Base-by-base conservation (phyloP, 2,113 vertebrate genomes). In the Myiozetetes cayanensis region DNA sequence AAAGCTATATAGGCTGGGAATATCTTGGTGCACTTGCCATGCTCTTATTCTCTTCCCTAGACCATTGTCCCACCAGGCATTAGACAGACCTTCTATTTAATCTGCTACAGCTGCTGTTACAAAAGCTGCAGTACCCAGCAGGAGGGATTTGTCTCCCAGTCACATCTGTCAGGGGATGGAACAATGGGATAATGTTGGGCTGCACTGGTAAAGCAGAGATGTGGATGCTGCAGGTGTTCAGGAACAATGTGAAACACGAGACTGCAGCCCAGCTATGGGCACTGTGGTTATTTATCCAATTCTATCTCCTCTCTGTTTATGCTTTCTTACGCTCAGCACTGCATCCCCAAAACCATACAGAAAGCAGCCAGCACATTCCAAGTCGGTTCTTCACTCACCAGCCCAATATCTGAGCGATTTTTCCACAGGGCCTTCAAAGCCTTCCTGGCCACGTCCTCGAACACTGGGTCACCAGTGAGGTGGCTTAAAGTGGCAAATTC, bases 401-500 rank as follows among this genome's bases (percentile, higher is more conserved):
- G 98, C 76, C 99, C 99, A 23, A 99, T 99, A 58, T 99, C 98
- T 0, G 99, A 99, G 14, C 99, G 98, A 73, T 98, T 99, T 92
- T 98, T 98, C 99, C 99, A 99, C 83, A 99, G 98, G 2, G 98
- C 98, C 61, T 90, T 98, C 88, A 99, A 97, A 41, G 99, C 99
- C 58, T 91, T 98, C 79, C 99, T 98, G 41, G 99, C 99, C 12
- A 97, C 97, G 0, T 98, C 92, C 96, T 99, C 99, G 1, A 99
- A 99, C 55, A 98, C 96, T 0, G 98, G 96, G 91, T 99, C 99
- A 52, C 99, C 99, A 0, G 99, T 99, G 8, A 99, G 98, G 89
- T 99, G 98, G 88, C 99, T 99, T 47, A 99, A 96, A 18, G 99
- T 97, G 62, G 99, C 98, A 84, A 99, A 99, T 95, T 99, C 99